Conservation (phyloP, 2,113 vertebrate genomes). For the Tympanuchus pallidicinctus region DNA sequence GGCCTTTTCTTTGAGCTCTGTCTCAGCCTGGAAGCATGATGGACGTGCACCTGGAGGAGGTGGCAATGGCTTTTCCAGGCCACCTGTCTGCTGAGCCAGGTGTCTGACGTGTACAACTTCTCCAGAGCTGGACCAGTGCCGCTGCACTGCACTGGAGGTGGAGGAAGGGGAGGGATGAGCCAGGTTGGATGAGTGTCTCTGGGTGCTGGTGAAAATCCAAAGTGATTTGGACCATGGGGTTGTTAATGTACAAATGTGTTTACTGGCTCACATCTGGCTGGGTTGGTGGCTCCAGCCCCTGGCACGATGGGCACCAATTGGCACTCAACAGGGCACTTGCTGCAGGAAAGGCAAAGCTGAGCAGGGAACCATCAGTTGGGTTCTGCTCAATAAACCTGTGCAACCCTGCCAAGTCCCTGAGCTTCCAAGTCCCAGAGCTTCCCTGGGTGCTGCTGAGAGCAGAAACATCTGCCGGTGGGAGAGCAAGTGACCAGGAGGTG, state of each 20-base stretch:
- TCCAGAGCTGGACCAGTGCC: not conserved
- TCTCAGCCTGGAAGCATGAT: too few relatives aligned
- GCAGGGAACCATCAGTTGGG: not conserved
- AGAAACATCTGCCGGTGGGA: not conserved
- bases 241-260: not conserved
- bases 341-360: not conserved
- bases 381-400: not conserved
- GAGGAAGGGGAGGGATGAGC: not conserved
- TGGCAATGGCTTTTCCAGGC: too few relatives aligned
- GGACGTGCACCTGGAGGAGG: too few relatives aligned
- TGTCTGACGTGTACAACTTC: not conserved
- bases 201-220: not conserved
- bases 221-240: not conserved
- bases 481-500: not conserved
- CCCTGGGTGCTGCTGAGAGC: not conserved
- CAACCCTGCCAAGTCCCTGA: not conserved
- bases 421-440: not conserved
- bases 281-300: not conserved
- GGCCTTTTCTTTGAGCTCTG: too few relatives aligned
- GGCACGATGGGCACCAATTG: too few relatives aligned
- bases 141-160: not conserved
- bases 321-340: too few relatives aligned
- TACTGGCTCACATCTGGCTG: not conserved
- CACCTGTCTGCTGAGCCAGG: not conserved
- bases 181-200: too few relatives aligned